Evolutionary conservation across 2,888 invertebrate species (phyloP), one percentile per base, ranked within the genome.

Genomic region (Apotomis turbidana): DNA sequence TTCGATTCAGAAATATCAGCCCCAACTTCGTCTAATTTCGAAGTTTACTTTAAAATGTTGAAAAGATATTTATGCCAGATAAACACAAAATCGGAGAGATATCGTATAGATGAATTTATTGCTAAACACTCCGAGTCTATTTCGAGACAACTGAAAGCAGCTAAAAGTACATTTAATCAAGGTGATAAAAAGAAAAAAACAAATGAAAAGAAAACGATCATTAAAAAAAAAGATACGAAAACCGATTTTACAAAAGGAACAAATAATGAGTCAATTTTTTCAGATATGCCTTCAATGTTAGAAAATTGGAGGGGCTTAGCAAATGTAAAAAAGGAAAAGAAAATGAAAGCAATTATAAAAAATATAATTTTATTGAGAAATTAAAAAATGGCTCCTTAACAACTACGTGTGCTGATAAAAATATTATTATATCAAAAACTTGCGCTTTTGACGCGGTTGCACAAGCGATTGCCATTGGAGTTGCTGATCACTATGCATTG

Each of bases 371-470:
- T 15, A 15, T 15, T 15, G n/a, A n/a, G n/a, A n/a, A n/a, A 38
- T 69, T 73, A 54, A 73, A 55, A 64, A 73, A 64, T 69, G 69
- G 73, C 46, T 73, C 64, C 13, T 59, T 69, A 60, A 60, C 57
- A 38, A 57, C 10, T 60, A 68, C 68, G 15, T 68, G 44, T 13
- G 60, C 63, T 59, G 73, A 59, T 69, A 69, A 69, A 73, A 73
- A 73, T 69, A 36, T 6, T 55, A 63, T 73, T 49, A 63, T 72
- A 36, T 63, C 36, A 68, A 73, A 73, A 41, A 73, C 73, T 13
- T 73, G 73, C 51, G 73, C 73, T 64, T 73, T 73, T 73, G 69
- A 73, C 44, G 44, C 73, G 27, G 73, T 73, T 61, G 63, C 73
- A 64, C 64, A 73, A 73, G 69, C 69, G 69, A 73, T 73, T 60